Percentiles rank a stretch among this genome's conserved stretches.
These are phyloP conservation scores for Campylorhamphus procurvoides DNA, from an alignment of 2,113 vertebrate genomes.

Conservation along the genomic window DNA sequence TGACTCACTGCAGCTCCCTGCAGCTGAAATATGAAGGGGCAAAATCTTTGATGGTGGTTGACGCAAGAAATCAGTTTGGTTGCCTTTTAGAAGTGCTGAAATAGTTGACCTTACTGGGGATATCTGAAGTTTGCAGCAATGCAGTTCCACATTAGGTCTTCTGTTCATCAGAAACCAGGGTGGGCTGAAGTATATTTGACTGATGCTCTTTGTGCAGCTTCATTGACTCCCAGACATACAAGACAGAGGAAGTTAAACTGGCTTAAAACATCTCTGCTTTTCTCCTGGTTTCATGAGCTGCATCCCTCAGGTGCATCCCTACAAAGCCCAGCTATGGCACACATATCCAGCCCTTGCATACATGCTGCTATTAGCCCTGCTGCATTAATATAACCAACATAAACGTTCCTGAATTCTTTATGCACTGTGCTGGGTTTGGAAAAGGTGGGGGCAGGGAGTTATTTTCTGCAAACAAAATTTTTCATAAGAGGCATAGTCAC, in stretches of 20 bases:
- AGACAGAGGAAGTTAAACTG: not conserved
- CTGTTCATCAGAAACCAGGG: not conserved
- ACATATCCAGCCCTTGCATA: accelerated
- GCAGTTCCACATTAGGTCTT: not conserved
- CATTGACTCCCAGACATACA: not conserved
- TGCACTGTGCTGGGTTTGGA: not conserved
- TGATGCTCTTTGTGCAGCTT: not conserved
- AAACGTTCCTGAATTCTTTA: not conserved
- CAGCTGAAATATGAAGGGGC: not conserved
- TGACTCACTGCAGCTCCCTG: slow-evolving; percentile 50
- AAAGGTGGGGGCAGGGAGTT: not conserved
- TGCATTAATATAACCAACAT: not conserved
- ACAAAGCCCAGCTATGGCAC: not conserved
- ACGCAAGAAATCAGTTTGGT: not conserved
- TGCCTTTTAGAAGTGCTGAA: not conserved
- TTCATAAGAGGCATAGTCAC: not conserved
- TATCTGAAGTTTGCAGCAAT: not conserved
- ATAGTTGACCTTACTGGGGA: not conserved
- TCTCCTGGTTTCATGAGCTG: not conserved
- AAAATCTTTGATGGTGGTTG: not conserved
- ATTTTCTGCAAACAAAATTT: not conserved
- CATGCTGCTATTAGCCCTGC: not conserved
- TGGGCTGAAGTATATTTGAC: not conserved
- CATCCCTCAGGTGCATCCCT: not conserved
- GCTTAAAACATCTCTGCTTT: not conserved